Evolutionary conservation across 2,888 invertebrate genomes (phyloP).

Genomic region (Harmothoe impar): DNA sequence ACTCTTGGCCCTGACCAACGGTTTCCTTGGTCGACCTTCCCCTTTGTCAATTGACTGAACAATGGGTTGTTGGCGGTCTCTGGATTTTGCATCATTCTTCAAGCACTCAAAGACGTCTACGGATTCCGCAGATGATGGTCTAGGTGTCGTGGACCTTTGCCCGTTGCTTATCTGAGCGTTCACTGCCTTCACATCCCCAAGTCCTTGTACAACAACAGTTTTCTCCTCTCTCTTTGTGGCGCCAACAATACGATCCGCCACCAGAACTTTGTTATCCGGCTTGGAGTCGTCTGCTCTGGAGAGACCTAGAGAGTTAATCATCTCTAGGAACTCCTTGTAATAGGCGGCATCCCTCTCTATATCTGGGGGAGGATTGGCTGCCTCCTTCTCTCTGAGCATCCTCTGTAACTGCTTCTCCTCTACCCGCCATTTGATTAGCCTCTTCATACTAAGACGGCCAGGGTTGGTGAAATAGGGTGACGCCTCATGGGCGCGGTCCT

Average conservation of each 20-base stretch:
- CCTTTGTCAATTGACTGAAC: neutral
- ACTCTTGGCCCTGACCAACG: slow-evolving; percentile 1
- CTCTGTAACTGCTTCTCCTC: slow-evolving; percentile 33
- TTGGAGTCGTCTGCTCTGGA: neutral
- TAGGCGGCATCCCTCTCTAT: slow-evolving; percentile 2
- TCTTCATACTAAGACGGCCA: slow-evolving; percentile 9
- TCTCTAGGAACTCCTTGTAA: slow-evolving; percentile 48
- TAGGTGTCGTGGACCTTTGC: neutral
- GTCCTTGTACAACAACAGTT: neutral
- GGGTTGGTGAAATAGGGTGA: slow-evolving; percentile 45
- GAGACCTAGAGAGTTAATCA: slow-evolving; percentile 11
- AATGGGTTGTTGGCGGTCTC: neutral
- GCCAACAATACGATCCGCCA: neutral
- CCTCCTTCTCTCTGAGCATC: slow-evolving; percentile 30
- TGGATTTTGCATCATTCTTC: neutral
- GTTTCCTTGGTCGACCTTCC: neutral
- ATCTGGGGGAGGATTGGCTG: neutral
- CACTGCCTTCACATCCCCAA: neutral
- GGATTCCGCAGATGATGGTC: neutral
- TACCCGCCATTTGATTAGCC: neutral
- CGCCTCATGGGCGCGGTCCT: neutral
- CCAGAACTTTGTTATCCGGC: neutral
- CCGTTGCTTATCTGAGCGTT: neutral
- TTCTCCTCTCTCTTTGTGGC: neutral
- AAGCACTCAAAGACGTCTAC: slow-evolving; percentile 42